Conservation (phyloP, 1,140 invertebrate species). For the Centruroides sculpturatus region DNA sequence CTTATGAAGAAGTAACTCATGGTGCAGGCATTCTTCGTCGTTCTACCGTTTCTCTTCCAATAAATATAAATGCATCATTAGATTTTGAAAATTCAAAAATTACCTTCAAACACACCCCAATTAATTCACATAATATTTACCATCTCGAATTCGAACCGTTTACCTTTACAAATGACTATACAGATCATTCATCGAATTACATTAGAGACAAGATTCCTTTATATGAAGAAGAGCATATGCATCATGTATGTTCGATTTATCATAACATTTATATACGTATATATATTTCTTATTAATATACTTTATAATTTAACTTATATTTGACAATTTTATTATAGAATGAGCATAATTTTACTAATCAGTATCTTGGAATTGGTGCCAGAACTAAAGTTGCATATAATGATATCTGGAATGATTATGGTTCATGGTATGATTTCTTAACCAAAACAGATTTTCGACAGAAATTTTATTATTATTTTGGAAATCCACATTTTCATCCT, state of each 20-base stretch:
- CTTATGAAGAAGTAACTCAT: constrained; percentile 3
- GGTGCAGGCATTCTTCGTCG: constrained; percentile 11
- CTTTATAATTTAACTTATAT: no score
- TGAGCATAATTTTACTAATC: background rate
- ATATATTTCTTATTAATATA: background rate
- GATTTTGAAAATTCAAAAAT: constrained; percentile 6
- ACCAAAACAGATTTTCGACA: constrained; percentile 4
- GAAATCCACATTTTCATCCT: constrained; percentile 10
- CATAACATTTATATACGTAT: no score
- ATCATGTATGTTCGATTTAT: background rate
- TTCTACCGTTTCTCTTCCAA: constrained; percentile 2
- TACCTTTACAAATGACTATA: constrained; percentile 7
- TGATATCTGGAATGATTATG: constrained; percentile 7
- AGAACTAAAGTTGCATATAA: constrained; percentile 3
- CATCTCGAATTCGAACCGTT: constrained; percentile 10
- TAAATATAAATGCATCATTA: constrained; percentile 8
- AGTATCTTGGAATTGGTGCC: constrained; percentile 5
- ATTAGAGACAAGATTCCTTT: background rate
- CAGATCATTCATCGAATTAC: background rate
- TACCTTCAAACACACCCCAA: constrained; percentile 3
- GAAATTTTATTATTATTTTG: constrained; percentile 9
- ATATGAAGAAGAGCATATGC: background rate
- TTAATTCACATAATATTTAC: constrained; percentile 6
- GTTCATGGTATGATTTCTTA: constrained; percentile 6
- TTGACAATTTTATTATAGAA: background rate